phyloP scores from a whole-genome alignment of 2,113 vertebrate species.

The Poicephalus meyeri region DNA sequence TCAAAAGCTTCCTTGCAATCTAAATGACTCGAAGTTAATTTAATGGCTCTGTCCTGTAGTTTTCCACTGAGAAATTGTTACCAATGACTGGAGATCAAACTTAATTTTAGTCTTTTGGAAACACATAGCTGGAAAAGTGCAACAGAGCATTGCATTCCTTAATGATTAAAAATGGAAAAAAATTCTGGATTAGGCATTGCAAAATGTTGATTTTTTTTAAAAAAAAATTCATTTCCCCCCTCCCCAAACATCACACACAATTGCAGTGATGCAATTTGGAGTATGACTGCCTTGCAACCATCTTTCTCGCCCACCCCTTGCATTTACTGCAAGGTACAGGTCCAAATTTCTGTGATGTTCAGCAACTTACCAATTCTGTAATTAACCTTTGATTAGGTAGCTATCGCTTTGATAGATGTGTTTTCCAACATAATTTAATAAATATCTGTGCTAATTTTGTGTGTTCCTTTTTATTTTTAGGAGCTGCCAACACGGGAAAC shows the following conservation, averaged over 20 bases:
- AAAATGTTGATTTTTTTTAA: background rate
- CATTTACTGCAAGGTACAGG: background rate
- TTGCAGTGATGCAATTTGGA: background rate
- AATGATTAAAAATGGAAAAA: background rate
- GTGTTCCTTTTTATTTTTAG: conserved; percentile 44
- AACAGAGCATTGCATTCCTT: background rate
- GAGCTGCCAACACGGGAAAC: conserved; percentile 73
- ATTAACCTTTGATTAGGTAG: background rate
- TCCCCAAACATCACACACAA: background rate
- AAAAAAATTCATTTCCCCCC: background rate
- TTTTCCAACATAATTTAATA: background rate
- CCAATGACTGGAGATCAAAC: background rate
- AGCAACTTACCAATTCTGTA: background rate
- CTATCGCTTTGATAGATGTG: background rate
- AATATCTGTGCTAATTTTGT: background rate
- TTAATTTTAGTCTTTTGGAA: background rate
- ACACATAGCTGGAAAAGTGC: background rate
- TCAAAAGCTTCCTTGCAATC: background rate
- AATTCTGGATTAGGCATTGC: background rate
- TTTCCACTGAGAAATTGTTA: background rate
- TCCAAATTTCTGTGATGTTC: background rate
- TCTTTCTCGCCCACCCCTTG: background rate
- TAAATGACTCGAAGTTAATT: background rate
- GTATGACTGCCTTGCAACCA: conserved; percentile 17
- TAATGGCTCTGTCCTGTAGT: background rate